Evolutionary conservation across 2,888 invertebrate genomes (phyloP), one percentile per base, ranked within the genome.

Genomic region (Rotaria magnacalcarata): DNA sequence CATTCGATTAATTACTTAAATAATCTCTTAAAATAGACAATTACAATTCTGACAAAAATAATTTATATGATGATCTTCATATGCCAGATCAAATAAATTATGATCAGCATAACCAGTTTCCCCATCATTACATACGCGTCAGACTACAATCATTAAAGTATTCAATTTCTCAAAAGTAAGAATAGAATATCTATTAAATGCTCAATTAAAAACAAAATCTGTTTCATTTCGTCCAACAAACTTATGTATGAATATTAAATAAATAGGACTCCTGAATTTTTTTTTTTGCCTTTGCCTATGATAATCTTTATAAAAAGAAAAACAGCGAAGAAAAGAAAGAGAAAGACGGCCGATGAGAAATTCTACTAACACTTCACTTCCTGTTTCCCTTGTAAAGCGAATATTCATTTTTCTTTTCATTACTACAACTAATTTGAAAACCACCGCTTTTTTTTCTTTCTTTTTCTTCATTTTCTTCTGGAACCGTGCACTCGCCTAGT

Each of bases 361-460:
- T 67, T 67, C 67, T 14, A 67, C 67, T 67, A 67, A 67, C 67
- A 67, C 67, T 67, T 67, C 67, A 67, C 67, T 67, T 67, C 67
- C 67, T 67, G 21, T 67, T 67, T 67, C 27, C 8, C 34, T 67
- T n/a, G 34, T 27, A 8, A 27, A 11, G 27, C 67, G 27, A 67
- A 67, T 67, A 67, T 67, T n/a, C 67, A 67, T 67, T 67, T 67
- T 67, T 34, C 24, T 34, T 67, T 16, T 14, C 67, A 67, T 67
- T 34, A 34, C 67, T 67, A 34, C 34, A 67, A 67, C 27, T 67
- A 67, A 67, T 67, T 67, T 67, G 27, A 67, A 67, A 67, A 67
- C 34, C 67, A 67, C 67, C 16, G 8, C 14, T 27, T 34, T 67
- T 34, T 34, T 67, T 34, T 34, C 34, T 27, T 67, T 67, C 67